A percentile compares a stretch with the other conserved stretches of the same genome.
Conservation (phyloP, 2,888 invertebrate genomes). For the Acanthopleura granulata region DNA sequence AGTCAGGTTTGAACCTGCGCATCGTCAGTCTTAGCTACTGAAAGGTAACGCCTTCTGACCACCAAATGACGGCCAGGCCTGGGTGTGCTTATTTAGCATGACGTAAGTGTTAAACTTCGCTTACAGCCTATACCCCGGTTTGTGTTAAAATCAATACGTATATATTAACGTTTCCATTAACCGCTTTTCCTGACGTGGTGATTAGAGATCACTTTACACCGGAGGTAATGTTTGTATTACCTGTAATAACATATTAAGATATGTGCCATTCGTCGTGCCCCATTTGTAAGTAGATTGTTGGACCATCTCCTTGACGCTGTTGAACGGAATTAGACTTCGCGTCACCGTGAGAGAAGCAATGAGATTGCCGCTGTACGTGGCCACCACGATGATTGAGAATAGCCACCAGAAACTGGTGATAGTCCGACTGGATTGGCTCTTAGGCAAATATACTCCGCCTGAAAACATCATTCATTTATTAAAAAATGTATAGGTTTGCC, state of each 20-base stretch:
- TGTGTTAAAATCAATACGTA: too few relatives aligned
- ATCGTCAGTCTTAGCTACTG: too few relatives aligned
- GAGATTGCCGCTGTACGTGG: constrained; percentile 91
- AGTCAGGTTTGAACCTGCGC: too few relatives aligned
- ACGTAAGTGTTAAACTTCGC: too few relatives aligned
- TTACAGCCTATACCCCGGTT: too few relatives aligned
- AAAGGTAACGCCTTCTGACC: too few relatives aligned
- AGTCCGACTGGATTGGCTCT: constrained; percentile 87
- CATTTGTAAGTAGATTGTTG: constrained; percentile 21
- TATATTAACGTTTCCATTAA: too few relatives aligned
- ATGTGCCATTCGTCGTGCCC: constrained; percentile 23
- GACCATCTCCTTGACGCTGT: constrained; percentile 25
- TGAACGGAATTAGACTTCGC: constrained; percentile 75
- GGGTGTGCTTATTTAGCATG: too few relatives aligned
- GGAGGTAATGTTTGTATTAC: neutral
- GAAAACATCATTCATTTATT: constrained; percentile 19
- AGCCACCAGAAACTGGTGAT: constrained; percentile 93
- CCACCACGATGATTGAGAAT: constrained; percentile 88
- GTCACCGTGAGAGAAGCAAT: constrained; percentile 92
- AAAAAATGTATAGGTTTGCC: too few relatives aligned
- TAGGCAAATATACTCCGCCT: constrained; percentile 90
- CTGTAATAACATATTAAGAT: constrained; percentile 19
- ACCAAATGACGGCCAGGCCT: too few relatives aligned
- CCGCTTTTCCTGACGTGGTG: too few relatives aligned
- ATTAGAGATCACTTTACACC: too few relatives aligned